These are phyloP conservation scores for Isaurus tuberculatus DNA, from an alignment of 92 coral and sea anemone species.

Conservation along the genomic window DNA sequence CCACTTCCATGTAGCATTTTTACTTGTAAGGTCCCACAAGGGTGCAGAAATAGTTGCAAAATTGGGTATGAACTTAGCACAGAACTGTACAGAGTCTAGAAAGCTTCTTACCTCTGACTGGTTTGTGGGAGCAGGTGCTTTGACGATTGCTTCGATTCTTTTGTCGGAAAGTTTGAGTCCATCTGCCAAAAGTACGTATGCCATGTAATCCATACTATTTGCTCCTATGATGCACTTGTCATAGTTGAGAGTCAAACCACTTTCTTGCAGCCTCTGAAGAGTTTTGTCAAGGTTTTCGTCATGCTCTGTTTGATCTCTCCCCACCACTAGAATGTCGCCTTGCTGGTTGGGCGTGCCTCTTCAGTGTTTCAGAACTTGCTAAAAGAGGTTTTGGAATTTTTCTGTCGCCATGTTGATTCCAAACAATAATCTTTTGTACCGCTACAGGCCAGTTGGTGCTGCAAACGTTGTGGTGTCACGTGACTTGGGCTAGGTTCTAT, in stretches of 20 bases:
- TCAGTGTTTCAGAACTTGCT: constrained; percentile 70
- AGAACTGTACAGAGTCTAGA: constrained; percentile 69
- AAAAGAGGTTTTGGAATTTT: constrained; percentile 40
- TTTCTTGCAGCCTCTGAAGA: constrained; percentile 60
- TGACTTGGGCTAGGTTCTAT: constrained; percentile 64
- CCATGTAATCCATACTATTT: constrained; percentile 68
- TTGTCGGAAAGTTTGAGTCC: constrained; percentile 57
- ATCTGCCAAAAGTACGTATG: constrained; percentile 52
- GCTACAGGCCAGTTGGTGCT: constrained; percentile 51
- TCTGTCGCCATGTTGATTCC: constrained; percentile 46
- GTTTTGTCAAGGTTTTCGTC: constrained; percentile 57
- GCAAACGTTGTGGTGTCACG: constrained; percentile 78
- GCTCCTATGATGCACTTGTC: constrained; percentile 67
- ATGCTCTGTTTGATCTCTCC: constrained; percentile 53
- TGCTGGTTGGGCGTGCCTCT: constrained; percentile 68
- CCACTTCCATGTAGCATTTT: constrained; percentile 54
- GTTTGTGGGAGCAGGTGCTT: constrained; percentile 61
- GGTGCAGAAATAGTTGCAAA: constrained; percentile 72
- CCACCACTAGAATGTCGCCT: constrained; percentile 62
- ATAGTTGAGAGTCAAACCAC: constrained; percentile 68
- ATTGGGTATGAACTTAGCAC: constrained; percentile 65
- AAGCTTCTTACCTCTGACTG: constrained; percentile 58
- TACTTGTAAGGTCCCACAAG: constrained; percentile 62
- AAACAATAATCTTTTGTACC: constrained; percentile 15
- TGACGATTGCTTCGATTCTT: constrained; percentile 55